phyloP scores from a whole-genome alignment of 2,888 invertebrate genomes.

The Mycalesis mineus region DNA sequence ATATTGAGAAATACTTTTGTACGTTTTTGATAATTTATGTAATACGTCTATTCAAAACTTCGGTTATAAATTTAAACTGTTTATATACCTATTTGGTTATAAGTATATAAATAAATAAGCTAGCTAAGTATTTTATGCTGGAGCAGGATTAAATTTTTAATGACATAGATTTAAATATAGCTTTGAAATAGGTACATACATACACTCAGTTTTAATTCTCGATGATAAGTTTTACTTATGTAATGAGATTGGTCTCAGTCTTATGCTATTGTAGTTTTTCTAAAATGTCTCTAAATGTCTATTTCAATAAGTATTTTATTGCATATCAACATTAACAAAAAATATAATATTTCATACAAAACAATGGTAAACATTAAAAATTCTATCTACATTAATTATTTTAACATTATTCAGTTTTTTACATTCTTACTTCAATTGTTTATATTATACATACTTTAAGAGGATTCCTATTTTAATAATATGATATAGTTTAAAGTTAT shows the following conservation, averaged over 20 bases:
- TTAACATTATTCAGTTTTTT: conserved; percentile 14
- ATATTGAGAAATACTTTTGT: background rate
- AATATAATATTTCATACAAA: conserved; percentile 24
- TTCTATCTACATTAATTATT: conserved; percentile 24
- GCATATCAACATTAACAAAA: conserved; percentile 19
- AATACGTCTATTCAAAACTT: background rate
- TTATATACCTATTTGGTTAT: background rate
- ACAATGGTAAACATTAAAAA: conserved; percentile 24
- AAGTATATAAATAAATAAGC: background rate
- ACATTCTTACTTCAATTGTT: conserved; percentile 17
- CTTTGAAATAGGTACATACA: background rate
- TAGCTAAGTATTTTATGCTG: background rate
- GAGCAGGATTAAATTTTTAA: background rate
- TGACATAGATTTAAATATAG: conserved; percentile 3
- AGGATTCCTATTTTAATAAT: background rate
- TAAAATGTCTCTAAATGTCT: conserved; percentile 17
- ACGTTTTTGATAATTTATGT: background rate
- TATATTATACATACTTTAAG: background rate
- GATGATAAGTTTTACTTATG: conserved; percentile 14
- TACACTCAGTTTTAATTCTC: background rate
- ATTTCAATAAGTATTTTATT: conserved; percentile 10
- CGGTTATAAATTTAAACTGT: background rate
- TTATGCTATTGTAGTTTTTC: conserved; percentile 46
- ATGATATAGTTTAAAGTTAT: background rate
- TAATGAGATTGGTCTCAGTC: conserved; percentile 66